Conservation (phyloP, 2,113 vertebrate species). For the Callocephalon fimbriatum region DNA sequence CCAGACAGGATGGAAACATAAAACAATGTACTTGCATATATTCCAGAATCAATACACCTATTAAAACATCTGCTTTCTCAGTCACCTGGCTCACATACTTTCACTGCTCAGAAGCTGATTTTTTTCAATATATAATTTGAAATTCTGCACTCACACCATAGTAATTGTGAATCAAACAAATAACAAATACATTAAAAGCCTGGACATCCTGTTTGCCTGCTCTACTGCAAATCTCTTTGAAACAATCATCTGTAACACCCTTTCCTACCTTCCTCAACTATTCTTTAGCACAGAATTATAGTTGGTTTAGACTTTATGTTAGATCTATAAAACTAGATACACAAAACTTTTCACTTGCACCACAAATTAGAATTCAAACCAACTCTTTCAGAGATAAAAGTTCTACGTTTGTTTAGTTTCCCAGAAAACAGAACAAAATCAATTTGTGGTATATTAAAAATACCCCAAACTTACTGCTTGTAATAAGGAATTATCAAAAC, state of each 20-base stretch:
- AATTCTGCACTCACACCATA: not conserved
- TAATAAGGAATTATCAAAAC: not conserved
- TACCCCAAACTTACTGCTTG: not conserved
- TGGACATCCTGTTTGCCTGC: not conserved
- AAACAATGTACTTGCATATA: rapidly evolving
- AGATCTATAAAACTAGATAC: not conserved
- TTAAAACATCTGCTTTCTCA: not conserved
- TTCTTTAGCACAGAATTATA: not conserved
- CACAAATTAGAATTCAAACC: not conserved
- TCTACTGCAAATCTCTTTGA: not conserved
- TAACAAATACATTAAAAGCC: not conserved
- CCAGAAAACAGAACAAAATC: not conserved
- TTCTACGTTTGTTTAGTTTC: not conserved
- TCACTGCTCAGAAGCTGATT: not conserved
- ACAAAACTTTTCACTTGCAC: not conserved
- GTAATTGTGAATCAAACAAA: not conserved
- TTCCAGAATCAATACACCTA: not conserved
- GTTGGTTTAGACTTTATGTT: not conserved
- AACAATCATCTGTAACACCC: not conserved
- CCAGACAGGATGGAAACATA: not conserved
- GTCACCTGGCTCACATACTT: not conserved
- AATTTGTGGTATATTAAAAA: not conserved
- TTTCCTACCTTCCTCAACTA: not conserved
- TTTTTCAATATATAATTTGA: not conserved
- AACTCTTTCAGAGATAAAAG: not conserved